phyloP scores from a whole-genome alignment of 2,888 invertebrate genomes.

The Caenorhabditis sinica region DNA sequence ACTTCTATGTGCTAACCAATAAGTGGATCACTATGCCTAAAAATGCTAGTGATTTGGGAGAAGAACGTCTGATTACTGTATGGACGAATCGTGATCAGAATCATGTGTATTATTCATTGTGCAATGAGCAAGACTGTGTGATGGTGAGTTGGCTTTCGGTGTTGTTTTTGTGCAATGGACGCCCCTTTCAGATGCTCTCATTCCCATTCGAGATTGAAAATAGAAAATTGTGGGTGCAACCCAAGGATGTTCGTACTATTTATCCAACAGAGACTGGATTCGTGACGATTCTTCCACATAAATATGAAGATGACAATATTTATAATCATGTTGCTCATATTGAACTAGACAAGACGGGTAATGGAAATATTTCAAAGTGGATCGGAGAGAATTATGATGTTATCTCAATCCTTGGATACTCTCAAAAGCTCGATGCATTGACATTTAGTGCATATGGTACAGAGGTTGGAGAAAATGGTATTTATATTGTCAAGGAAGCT shows the following conservation, averaged over 20 bases:
- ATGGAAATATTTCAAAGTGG: slow-evolving; percentile 75
- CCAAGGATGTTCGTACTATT: slow-evolving; percentile 71
- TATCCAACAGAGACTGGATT: slow-evolving; percentile 81
- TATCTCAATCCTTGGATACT: slow-evolving; percentile 83
- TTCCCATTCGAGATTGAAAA: slow-evolving; percentile 69
- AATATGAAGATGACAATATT: slow-evolving; percentile 79
- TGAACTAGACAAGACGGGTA: slow-evolving; percentile 75
- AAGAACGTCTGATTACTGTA: slow-evolving; percentile 74
- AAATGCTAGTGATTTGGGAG: slow-evolving; percentile 50
- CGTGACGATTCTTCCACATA: slow-evolving; percentile 84
- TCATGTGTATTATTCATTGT: slow-evolving; percentile 73
- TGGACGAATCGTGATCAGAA: slow-evolving; percentile 79
- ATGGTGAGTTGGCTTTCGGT: slow-evolving; percentile 59
- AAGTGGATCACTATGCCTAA: slow-evolving; percentile 71
- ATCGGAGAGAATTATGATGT: slow-evolving; percentile 84
- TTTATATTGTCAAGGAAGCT: slow-evolving; percentile 60
- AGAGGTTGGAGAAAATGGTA: slow-evolving; percentile 55
- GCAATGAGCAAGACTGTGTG: slow-evolving; percentile 71
- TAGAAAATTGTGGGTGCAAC: slow-evolving; percentile 76
- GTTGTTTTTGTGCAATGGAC: neutral
- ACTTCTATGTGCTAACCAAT: slow-evolving; percentile 74
- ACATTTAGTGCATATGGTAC: slow-evolving; percentile 57
- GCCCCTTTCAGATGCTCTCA: slow-evolving; percentile 60
- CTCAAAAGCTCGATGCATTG: slow-evolving; percentile 71
- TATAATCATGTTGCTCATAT: slow-evolving; percentile 84